These are phyloP conservation scores for Reinhardtius hippoglossoides DNA, from an alignment of 2,113 vertebrate species.

Conservation along the genomic window DNA sequence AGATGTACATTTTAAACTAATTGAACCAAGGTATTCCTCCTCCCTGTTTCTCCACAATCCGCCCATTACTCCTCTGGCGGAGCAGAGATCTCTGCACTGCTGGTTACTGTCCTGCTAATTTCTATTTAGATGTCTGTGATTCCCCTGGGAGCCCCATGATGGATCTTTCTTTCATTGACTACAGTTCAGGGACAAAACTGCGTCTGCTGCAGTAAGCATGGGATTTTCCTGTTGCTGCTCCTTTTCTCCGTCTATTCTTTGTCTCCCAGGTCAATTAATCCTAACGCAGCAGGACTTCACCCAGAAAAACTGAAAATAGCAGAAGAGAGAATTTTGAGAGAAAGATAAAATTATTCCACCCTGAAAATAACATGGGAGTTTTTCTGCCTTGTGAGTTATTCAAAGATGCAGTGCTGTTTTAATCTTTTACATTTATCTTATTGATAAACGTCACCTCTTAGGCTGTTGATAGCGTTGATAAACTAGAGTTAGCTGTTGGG, in stretches of 20 bases:
- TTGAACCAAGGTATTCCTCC: constrained; percentile 24
- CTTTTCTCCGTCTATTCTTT: constrained; percentile 1
- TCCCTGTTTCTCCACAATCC: constrained; percentile 4
- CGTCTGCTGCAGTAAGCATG: constrained; percentile 44
- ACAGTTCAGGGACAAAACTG: constrained; percentile 54
- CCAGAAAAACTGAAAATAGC: constrained; percentile 15
- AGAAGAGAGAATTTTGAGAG: background rate
- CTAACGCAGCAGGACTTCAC: no score
- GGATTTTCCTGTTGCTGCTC: constrained; percentile 34
- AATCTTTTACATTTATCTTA: constrained; percentile 33
- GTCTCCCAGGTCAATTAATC: background rate
- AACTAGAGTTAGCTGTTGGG: constrained; percentile 5
- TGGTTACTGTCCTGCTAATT: constrained; percentile 73
- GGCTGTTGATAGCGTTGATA: constrained; percentile 36
- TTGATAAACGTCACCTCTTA: constrained; percentile 22
- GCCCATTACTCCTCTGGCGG: background rate
- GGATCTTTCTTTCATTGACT: constrained; percentile 81
- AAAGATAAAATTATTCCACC: background rate
- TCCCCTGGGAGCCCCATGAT: constrained; percentile 70
- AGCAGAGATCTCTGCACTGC: constrained; percentile 56
- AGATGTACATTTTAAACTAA: constrained; percentile 50
- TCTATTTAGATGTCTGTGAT: constrained; percentile 76
- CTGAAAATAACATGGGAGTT: background rate
- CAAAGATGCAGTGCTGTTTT: constrained; percentile 4
- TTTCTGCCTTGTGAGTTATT: background rate